phyloP scores from a whole-genome alignment of 2,113 vertebrate genomes.

The Tragelaphus imberbis region DNA sequence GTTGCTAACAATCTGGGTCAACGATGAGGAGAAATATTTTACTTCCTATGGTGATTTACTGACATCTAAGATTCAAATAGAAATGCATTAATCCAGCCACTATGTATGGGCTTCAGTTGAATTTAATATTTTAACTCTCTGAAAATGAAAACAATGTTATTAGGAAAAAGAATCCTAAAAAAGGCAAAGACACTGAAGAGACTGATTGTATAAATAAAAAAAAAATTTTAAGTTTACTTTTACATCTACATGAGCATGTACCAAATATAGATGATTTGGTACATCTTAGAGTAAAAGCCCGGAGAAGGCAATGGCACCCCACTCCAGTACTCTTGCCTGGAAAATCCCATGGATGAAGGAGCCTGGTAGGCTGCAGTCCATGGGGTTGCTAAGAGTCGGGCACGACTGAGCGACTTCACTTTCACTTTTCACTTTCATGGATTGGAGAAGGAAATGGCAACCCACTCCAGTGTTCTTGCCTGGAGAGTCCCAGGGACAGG shows the following conservation, averaged over 20 bases:
- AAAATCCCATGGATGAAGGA: too few relatives aligned
- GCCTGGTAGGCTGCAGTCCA: too few relatives aligned
- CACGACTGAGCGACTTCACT: too few relatives aligned
- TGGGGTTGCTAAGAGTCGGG: too few relatives aligned
- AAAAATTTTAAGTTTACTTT: not conserved
- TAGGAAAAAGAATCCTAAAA: not conserved
- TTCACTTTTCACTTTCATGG: too few relatives aligned
- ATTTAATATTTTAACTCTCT: constrained; percentile 17
- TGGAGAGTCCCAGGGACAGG: too few relatives aligned
- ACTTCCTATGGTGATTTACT: not conserved
- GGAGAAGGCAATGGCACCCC: too few relatives aligned
- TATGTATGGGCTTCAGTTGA: not conserved
- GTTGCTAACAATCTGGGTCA: constrained; percentile 16
- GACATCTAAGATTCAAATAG: not conserved
- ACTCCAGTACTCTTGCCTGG: too few relatives aligned
- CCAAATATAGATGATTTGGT: not conserved
- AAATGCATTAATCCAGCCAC: not conserved
- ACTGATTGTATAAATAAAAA: not conserved
- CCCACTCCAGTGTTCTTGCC: too few relatives aligned
- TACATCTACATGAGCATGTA: not conserved
- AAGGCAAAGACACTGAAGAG: not conserved
- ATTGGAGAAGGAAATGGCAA: too few relatives aligned
- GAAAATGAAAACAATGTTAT: not conserved
- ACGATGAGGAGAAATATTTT: not conserved
- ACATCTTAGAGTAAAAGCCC: not conserved